Percentiles rank a stretch among this genome's conserved stretches.
phyloP scores from a whole-genome alignment of 2,797 vertebrate genomes.

The Intellagama lesueurii region DNA sequence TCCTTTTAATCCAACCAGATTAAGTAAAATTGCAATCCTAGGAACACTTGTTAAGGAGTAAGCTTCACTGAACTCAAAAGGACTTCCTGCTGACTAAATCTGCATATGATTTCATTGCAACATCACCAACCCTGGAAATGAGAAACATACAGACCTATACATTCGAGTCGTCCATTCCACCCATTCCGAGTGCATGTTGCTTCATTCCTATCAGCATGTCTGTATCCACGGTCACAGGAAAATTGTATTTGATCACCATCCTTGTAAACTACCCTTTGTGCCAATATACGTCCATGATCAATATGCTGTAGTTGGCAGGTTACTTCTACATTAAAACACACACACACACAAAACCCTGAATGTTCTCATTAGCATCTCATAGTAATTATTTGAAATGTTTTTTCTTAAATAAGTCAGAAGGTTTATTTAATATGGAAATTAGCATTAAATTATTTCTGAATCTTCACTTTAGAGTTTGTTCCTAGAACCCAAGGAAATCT shows the following conservation, averaged over 20 bases:
- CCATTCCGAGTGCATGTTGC: slow-evolving; percentile 56
- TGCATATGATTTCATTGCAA: neutral
- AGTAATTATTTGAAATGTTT: neutral
- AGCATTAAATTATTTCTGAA: no score
- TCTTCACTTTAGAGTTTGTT: no score
- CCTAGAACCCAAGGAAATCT: neutral
- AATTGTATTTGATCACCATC: slow-evolving; percentile 61
- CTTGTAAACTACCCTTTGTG: slow-evolving; percentile 4
- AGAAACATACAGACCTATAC: slow-evolving; percentile 53
- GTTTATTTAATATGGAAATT: no score
- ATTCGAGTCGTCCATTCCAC: slow-evolving; percentile 57
- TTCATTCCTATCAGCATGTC: slow-evolving; percentile 37
- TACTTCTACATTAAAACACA: slow-evolving; percentile 50
- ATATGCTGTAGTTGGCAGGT: slow-evolving; percentile 30
- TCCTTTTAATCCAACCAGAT: neutral
- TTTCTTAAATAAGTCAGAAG: no score
- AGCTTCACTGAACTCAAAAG: neutral
- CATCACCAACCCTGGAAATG: neutral
- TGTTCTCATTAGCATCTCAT: neutral
- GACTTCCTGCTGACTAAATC: neutral
- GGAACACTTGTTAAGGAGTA: neutral
- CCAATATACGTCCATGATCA: neutral
- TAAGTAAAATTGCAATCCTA: neutral
- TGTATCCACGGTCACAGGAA: slow-evolving; percentile 44
- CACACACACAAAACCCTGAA: neutral